Conservation (phyloP, 2,888 invertebrate species). For the Halocaridina rubra region DNA sequence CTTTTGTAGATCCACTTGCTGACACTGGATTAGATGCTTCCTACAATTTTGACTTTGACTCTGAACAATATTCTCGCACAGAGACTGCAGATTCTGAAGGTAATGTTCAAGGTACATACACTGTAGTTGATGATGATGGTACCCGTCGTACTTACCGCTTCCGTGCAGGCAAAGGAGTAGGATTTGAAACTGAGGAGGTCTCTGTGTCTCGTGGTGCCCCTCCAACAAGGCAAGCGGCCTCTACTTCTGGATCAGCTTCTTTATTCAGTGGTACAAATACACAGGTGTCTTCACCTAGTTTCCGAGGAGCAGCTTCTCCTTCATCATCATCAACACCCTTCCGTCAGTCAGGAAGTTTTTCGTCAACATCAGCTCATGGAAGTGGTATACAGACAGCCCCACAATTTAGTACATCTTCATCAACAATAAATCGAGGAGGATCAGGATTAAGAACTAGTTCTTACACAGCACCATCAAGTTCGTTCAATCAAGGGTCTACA, state of each 20-base stretch:
- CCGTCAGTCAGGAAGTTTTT: background rate
- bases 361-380: background rate
- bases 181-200: slow-evolving; percentile 58
- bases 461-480: background rate
- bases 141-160: slow-evolving; percentile 53
- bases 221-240: slow-evolving; percentile 17
- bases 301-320: background rate
- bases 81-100: slow-evolving; percentile 62
- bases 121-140: slow-evolving; percentile 60
- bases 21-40: slow-evolving; percentile 50
- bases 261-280: background rate
- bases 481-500: background rate
- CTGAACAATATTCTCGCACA: slow-evolving; percentile 55
- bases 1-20: slow-evolving; percentile 60
- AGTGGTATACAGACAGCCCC: too few species aligned
- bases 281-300: background rate
- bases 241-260: background rate
- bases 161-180: slow-evolving; percentile 59
- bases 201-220: slow-evolving; percentile 30
- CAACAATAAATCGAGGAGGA: background rate
- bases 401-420: background rate
- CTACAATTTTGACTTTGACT: slow-evolving; percentile 58
- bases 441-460: background rate
- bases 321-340: background rate
- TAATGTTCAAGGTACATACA: slow-evolving; percentile 56